Evolutionary conservation across 2,797 vertebrate species (phyloP), one percentile per base, ranked within the genome.

Genomic region (Trachurus trachurus): DNA sequence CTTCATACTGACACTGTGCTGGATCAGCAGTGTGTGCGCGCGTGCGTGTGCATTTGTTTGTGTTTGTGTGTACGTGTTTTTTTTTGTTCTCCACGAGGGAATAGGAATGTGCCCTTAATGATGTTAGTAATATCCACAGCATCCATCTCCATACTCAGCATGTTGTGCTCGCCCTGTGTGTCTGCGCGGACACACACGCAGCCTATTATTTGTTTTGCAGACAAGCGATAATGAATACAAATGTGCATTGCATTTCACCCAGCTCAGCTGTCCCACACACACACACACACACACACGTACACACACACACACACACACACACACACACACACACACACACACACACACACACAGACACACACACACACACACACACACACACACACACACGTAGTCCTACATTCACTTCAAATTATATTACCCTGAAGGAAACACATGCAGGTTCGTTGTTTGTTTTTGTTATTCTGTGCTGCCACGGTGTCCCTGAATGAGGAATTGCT

Each of bases 221-320:
- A 82, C 79, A 76, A 83, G 79, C 63, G 16, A 80, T 89, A 92
- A 91, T 93, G 88, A 92, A 93, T 88, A 91, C 83, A 91, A 93
- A 93, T 90, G 82, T 74, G 80, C 50, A 49, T 81, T 71, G 66
- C 71, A 61, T 89, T 89, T 86, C 65, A 65, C 60, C 60, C 37
- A 39, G 60, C 80, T 78, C 83, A 84, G 78, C 82, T 45, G 19
- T 61, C 22, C 13, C 8, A 6, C 74, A 52, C 52, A 61, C 26
- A 44, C 21, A 40, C 58, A 37, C 62, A 54, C 75, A 59, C 79
- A 52, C 50, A 66, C 47, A 62, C 61, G 31, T 22, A 37, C 42
- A 40, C 19, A 44, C 53, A 34, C 62, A 1, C 11, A 42, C 11
- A 37, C 8, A 3, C 12, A 42, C 12, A 50, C 61, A 39, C 31